Conservation (phyloP, 2,797 vertebrate species). For the Tamandua tetradactyla region DNA sequence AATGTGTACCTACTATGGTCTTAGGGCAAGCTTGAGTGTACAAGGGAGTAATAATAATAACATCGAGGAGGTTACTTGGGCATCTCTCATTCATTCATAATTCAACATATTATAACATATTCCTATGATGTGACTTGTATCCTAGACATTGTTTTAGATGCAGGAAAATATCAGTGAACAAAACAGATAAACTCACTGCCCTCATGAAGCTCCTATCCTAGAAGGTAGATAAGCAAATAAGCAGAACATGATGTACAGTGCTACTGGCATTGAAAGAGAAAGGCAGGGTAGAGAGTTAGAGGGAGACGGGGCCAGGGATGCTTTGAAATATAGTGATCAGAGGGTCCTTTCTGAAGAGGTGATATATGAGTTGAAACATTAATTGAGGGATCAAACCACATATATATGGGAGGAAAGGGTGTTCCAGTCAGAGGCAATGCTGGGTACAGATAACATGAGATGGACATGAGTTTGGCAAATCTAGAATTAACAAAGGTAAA, state of each 20-base stretch:
- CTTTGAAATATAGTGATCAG: background rate
- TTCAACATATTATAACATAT: background rate
- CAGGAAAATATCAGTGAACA: background rate
- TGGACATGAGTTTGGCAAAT: background rate
- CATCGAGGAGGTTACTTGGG: background rate
- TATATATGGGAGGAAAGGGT: background rate
- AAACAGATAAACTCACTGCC: background rate
- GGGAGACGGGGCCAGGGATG: background rate
- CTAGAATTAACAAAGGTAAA: background rate
- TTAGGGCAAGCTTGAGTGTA: background rate
- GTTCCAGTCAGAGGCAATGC: background rate
- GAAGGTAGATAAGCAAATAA: background rate
- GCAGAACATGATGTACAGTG: rapidly evolving
- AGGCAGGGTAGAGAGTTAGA: background rate
- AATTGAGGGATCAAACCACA: background rate
- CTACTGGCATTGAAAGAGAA: background rate
- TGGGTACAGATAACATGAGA: background rate
- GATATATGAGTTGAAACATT: background rate
- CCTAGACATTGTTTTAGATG: background rate
- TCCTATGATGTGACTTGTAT: background rate
- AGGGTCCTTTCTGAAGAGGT: background rate
- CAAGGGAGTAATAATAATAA: background rate
- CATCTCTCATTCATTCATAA: background rate
- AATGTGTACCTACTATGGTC: background rate
- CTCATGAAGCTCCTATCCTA: background rate